Percentiles rank a stretch among this genome's conserved stretches.
These are phyloP conservation scores for Seriola dumerili DNA, from an alignment of 2,113 vertebrate species.

Conservation along the genomic window DNA sequence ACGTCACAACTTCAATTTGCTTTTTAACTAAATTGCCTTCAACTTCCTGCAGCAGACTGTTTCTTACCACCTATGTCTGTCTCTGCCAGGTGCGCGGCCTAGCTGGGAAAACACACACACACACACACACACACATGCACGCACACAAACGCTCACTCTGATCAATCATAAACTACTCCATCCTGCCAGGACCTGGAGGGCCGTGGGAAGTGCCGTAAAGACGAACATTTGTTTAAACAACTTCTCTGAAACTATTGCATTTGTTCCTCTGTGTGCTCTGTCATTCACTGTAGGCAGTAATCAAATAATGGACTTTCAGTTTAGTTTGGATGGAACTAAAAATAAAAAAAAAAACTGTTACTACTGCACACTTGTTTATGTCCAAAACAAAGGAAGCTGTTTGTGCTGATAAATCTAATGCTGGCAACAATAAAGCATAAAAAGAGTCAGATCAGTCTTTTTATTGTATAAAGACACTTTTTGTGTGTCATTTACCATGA, in stretches of 20 bases:
- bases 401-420: neutral
- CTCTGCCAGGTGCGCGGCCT: constrained; percentile 48
- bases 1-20: neutral
- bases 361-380: neutral
- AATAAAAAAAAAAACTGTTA: neutral
- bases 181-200: neutral
- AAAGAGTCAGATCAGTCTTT: neutral
- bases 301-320: neutral
- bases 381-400: neutral
- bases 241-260: neutral
- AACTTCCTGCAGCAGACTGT: constrained; percentile 9
- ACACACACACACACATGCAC: neutral
- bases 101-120: neutral
- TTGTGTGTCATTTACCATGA: neutral
- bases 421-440: constrained; percentile 1
- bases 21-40: neutral
- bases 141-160: neutral
- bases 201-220: constrained; percentile 22
- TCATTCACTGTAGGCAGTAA: neutral
- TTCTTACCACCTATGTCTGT: constrained; percentile 39
- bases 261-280: neutral
- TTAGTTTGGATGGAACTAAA: neutral
- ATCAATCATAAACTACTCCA: neutral
- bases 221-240: constrained; percentile 26
- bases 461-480: constrained; percentile 5